Evolutionary conservation across 2,113 vertebrate species (phyloP), one percentile per base, ranked within the genome.

Genomic region (Callipepla squamata): DNA sequence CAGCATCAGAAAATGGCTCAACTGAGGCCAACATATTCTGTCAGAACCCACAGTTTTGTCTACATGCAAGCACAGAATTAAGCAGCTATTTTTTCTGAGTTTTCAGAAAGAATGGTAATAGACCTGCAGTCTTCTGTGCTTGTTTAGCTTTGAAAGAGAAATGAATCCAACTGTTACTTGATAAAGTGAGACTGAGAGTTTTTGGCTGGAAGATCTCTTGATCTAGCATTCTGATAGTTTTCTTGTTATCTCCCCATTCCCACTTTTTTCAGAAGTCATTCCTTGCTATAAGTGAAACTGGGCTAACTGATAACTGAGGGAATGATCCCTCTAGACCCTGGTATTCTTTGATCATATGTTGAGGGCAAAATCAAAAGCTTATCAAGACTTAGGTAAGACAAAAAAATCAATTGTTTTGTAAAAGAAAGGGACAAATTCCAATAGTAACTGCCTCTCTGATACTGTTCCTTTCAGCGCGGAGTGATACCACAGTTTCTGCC

Each of bases 301-400:
- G 62, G 10, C 6, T 42, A 14, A 44, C 7, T 47, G 6, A 16
- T 59, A 38, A 13, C 57, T 68, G 30, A 57, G 4, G 5, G 8
- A 45, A 2, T 5, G 6, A 51, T 44, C 19, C 8, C 30, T 77
- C 10, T n/a, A 74, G 42, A 75, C 13, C 7, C 8, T 0, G 0
- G 0, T 5, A 8, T 13, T 3, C 58, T 59, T 1, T 1, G 6
- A 11, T 59, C 34, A 50, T 0, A 2, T 1, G 0, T 25, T 13
- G 3, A 51, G 5, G 25, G 4, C 2, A 30, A 79, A 67, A 94
- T 48, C 40, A 85, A 67, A 89, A 17, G n/a, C 30, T 22, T 44
- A 18, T 34, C 5, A 3, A 84, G 78, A 25, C n/a, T 38, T 15
- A 48, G 9, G 1, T 18, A 57, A 66, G 10, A 8, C 83, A 38